Percentiles rank a stretch among this genome's conserved stretches.
phyloP scores from a whole-genome alignment of 2,113 vertebrate species.

The Psilopsiagon aurifrons region DNA sequence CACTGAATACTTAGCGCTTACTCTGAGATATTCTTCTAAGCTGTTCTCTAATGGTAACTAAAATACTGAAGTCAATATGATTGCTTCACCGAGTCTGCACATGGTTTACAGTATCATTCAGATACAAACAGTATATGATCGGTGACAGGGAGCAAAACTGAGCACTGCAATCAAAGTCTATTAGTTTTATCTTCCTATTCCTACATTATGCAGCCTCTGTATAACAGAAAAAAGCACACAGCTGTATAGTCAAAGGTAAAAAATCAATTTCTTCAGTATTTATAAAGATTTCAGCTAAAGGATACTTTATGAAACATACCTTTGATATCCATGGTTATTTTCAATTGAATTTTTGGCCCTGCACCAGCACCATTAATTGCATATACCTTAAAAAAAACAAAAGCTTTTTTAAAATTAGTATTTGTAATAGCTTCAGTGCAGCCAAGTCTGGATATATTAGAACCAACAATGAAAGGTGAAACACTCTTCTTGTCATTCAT shows the following conservation, averaged over 20 bases:
- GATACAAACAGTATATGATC: neutral
- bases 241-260: neutral
- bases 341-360: conserved; percentile 88
- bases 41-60: neutral
- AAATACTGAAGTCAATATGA: neutral
- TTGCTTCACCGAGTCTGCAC: neutral
- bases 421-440: neutral
- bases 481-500: neutral
- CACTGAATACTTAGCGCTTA: neutral
- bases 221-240: neutral
- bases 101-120: neutral
- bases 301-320: conserved; percentile 72
- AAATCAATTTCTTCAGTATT: neutral
- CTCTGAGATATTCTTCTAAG: neutral
- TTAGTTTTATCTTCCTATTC: neutral
- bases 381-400: conserved; percentile 80
- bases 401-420: neutral
- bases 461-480: neutral
- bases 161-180: neutral
- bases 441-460: neutral
- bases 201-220: neutral
- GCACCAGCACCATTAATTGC: conserved; percentile 90
- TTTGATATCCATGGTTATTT: conserved; percentile 92
- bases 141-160: neutral
- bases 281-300: neutral